These are phyloP conservation scores for Drosophila parthenogenetica DNA, from an alignment of 2,888 invertebrate genomes.

Conservation along the genomic window DNA sequence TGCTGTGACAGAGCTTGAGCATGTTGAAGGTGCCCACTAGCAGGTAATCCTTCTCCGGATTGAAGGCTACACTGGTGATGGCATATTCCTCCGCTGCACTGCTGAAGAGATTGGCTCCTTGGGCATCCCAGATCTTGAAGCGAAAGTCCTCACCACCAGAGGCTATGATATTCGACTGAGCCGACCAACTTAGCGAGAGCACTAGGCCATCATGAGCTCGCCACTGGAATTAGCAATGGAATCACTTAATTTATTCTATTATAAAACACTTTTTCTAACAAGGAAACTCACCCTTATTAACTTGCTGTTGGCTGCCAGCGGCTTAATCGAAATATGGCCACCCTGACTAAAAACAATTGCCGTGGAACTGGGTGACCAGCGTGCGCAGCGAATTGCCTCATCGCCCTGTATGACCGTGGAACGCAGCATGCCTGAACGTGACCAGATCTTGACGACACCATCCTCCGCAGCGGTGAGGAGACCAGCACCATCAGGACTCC, in stretches of 20 bases:
- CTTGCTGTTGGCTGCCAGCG: conserved; percentile 91
- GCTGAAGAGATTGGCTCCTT: conserved; percentile 94
- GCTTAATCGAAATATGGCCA: conserved; percentile 89
- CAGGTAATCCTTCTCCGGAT: conserved; percentile 95
- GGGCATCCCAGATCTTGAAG: conserved; percentile 94
- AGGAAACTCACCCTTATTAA: conserved; percentile 87
- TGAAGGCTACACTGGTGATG: conserved; percentile 96
- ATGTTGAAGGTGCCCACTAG: conserved; percentile 97
- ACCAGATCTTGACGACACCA: conserved; percentile 98
- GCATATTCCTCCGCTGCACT: conserved; percentile 95
- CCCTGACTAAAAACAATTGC: conserved; percentile 90
- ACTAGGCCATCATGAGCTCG: conserved; percentile 98
- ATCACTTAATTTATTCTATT: not conserved
- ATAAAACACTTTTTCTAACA: not conserved
- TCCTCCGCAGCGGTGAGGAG: conserved; percentile 97
- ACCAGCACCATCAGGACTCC: conserved; percentile 98
- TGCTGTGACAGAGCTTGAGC: conserved; percentile 95
- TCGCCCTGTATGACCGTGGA: conserved; percentile 94
- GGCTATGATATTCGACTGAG: conserved; percentile 94
- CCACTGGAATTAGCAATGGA: conserved; percentile 88
- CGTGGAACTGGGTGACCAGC: conserved; percentile 92
- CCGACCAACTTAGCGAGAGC: conserved; percentile 97
- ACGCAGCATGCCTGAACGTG: conserved; percentile 96
- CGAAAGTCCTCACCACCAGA: conserved; percentile 98
- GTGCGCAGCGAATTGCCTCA: conserved; percentile 93